Percentiles rank a stretch among this genome's conserved stretches.
phyloP scores from a whole-genome alignment of 1,140 invertebrate species.

The Aradophagus sp. region DNA sequence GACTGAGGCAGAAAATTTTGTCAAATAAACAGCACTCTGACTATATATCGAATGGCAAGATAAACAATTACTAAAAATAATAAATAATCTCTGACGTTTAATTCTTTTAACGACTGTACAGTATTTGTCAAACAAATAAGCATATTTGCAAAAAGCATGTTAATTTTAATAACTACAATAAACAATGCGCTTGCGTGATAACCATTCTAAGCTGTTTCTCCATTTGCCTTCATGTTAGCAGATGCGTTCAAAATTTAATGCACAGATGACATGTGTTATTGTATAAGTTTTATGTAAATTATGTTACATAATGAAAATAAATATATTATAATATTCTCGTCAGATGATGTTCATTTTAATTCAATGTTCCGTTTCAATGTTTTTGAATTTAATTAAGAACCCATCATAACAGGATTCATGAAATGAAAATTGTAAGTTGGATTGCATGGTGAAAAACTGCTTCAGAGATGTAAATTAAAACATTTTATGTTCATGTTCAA shows the following conservation, averaged over 20 bases:
- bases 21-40: constrained; percentile 14
- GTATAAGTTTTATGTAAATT: constrained; percentile 72
- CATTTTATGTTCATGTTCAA: too few relatives aligned
- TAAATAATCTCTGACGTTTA: constrained; percentile 19
- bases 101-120: constrained; percentile 51
- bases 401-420: too few relatives aligned
- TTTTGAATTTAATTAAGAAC: too few relatives aligned
- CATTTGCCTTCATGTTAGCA: constrained; percentile 36
- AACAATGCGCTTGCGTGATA: constrained; percentile 25
- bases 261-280: constrained; percentile 62
- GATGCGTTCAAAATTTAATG: constrained; percentile 40
- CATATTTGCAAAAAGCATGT: constrained; percentile 49
- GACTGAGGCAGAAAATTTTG: constrained; percentile 2
- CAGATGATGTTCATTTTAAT: neutral
- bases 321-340: constrained; percentile 63
- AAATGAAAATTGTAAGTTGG: too few relatives aligned
- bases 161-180: constrained; percentile 55
- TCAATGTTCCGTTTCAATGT: too few relatives aligned
- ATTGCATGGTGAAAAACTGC: too few relatives aligned
- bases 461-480: too few relatives aligned
- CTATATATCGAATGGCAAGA: constrained; percentile 12
- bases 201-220: constrained; percentile 25
- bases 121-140: constrained; percentile 50
- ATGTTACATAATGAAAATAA: constrained; percentile 67
- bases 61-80: constrained; percentile 17